Evolutionary conservation across 2,888 invertebrate genomes (phyloP), one percentile per base, ranked within the genome.

Genomic region (Clanis bilineata): DNA sequence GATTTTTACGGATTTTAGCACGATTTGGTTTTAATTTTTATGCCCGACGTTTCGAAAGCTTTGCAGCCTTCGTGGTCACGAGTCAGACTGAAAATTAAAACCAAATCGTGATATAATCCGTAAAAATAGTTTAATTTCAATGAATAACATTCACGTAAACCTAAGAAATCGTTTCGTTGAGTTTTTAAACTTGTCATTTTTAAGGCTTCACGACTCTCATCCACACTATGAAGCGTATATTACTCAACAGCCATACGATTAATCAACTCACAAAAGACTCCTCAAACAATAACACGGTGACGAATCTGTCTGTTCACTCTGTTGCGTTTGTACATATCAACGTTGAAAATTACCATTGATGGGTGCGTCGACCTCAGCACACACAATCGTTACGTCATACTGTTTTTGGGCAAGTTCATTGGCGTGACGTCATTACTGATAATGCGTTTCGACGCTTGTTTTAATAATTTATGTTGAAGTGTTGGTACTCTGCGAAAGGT

Each of bases 301-400:
- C 73, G 65, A 67, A 78, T 74, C 63, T 58, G 59, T 60, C 64
- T 72, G 44, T 22, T 44, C 74, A 74, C 74, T 70, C 71, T 71
- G 71, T 77, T 72, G 72, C 67, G 58, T 68, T 62, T 62, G 41
- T 47, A 43, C 58, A 44, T 41, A 47, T 56, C 45, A 25, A 22
- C 36, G 44, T 57, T 22, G 32, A 25, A 45, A 58, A 58, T 36
- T 44, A 58, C 25, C 38, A 39, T 58, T 39, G 12, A 58, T 12
- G 47, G 32, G 58, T 23, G 23, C 58, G 58, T 47, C 36, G 45
- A 58, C 58, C 58, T 58, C 44, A 23, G 36, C 47, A n/a, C 38
- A 21, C 47, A 23, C 32, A 4, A 28, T 44, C 10, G 23, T 47
- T 51, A 55, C 32, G 36, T 47, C 47, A 51, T 25, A 12, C 43